Evolutionary conservation across 2,888 invertebrate genomes (phyloP), one percentile per base, ranked within the genome.

Genomic region (Biston stratarius): DNA sequence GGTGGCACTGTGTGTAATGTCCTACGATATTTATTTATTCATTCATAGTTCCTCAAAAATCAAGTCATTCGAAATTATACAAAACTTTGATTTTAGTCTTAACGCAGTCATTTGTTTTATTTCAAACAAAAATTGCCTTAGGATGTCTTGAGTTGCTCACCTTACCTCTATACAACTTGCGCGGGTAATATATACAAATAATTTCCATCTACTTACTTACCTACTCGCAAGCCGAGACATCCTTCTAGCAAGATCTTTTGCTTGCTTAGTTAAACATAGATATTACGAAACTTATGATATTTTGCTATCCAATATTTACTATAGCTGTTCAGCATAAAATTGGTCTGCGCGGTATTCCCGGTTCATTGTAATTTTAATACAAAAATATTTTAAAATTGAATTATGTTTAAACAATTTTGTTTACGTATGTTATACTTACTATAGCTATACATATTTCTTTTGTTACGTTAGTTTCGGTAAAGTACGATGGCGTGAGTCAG

Each of bases 381-480:
- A 33, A 63, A 67, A 60, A 61, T 61, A 53, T 58, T 42, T 57
- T 66, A 48, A 61, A 67, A 60, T 67, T 63, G 48, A 63, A 59
- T 55, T 56, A 36, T 34, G 38, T 64, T 58, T 64, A 58, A 64
- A 69, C 64, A 69, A 52, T 49, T 64, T 59, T 53, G 44, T 64
- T 58, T 59, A 61, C 53, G 36, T 61, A 59, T 59, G 48, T 47
- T 57, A 57, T 15, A 38, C 9, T 38, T 38, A 73, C 64, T 77
- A 74, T 72, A 71, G 67, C 70, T 49, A 14, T 42, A 59, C 71
- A 75, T 78, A 49, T 55, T 61, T 61, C 64, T 58, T 64, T 67
- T 66, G 66, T 66, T 56, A 61, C 49, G 56, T 80, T 77, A 73
- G 78, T 80, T 83, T 84, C 70, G 80, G 77, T 72, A 76, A 47